Conservation (phyloP, 2,888 invertebrate genomes). For the Uropetala carovei region DNA sequence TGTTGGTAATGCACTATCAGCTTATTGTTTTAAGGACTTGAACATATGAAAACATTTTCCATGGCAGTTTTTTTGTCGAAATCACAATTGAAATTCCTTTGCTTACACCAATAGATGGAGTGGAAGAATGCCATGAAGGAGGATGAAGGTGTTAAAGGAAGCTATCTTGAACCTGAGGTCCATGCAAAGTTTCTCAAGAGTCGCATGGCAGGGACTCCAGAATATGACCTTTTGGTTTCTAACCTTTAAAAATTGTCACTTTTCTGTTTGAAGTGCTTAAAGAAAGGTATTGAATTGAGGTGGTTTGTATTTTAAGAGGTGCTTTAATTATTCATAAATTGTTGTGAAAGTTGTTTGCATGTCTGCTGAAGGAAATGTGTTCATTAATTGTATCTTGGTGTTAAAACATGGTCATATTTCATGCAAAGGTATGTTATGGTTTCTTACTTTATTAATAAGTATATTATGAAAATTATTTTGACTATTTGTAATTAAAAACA, state of each 20-base stretch:
- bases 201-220: constrained; percentile 81
- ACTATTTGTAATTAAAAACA: not conserved
- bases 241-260: not conserved
- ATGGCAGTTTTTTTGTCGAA: no score
- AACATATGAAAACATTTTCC: no score
- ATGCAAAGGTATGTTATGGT: not conserved
- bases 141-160: constrained; percentile 83
- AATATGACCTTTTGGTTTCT: constrained; percentile 78
- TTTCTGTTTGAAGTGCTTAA: not conserved
- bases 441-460: not conserved
- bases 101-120: constrained; percentile 77
- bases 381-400: not conserved
- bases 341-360: not conserved
- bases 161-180: constrained; percentile 81
- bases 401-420: not conserved
- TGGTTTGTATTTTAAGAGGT: not conserved
- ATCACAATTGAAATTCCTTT: constrained; percentile 3
- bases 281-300: not conserved
- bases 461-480: not conserved
- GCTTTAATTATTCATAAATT: not conserved
- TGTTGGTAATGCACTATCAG: no score
- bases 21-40: no score
- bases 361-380: not conserved
- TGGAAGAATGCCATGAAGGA: constrained; percentile 85
- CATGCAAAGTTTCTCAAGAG: constrained; percentile 85